These are phyloP conservation scores for Cotesia typhae DNA, from an alignment of 1,140 invertebrate species.

Conservation along the genomic window DNA sequence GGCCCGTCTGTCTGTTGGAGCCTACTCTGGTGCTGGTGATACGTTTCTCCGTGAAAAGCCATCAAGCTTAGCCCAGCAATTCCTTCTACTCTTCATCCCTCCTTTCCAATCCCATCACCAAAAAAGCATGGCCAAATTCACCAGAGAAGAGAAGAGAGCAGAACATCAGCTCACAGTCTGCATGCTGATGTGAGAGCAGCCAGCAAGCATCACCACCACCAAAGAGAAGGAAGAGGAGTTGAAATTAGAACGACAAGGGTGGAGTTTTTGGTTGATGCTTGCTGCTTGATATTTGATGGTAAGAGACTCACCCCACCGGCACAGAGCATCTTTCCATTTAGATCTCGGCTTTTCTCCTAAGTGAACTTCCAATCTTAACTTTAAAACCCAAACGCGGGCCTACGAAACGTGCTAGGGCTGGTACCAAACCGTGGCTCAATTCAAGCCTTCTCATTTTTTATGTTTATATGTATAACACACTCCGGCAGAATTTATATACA, in stretches of 20 bases:
- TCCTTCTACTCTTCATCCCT: not conserved
- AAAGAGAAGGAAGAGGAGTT: not conserved
- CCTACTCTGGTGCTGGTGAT: not conserved
- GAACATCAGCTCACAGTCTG: not conserved
- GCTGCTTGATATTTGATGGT: too few species aligned
- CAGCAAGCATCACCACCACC: too few species aligned
- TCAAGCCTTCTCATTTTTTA: constrained; percentile 7
- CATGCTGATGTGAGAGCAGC: constrained; percentile 11
- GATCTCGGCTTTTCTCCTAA: constrained; percentile 23
- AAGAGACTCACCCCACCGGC: too few species aligned
- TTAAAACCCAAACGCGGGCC: constrained; percentile 1
- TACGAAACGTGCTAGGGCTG: not conserved
- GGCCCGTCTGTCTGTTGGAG: constrained; percentile 35
- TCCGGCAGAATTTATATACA: not conserved
- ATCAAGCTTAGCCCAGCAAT: not conserved
- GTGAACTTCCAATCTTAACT: constrained; percentile 36
- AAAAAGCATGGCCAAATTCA: not conserved
- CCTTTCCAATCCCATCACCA: not conserved
- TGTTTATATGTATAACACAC: not conserved
- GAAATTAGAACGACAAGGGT: constrained; percentile 29
- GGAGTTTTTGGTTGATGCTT: not conserved
- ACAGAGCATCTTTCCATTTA: constrained; percentile 34
- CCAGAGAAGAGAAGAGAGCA: not conserved
- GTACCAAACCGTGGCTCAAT: constrained; percentile 15
- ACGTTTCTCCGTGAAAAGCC: constrained; percentile 2